Base-by-base conservation (phyloP, 2,797 vertebrate genomes). In the Eulemur coronatus region DNA sequence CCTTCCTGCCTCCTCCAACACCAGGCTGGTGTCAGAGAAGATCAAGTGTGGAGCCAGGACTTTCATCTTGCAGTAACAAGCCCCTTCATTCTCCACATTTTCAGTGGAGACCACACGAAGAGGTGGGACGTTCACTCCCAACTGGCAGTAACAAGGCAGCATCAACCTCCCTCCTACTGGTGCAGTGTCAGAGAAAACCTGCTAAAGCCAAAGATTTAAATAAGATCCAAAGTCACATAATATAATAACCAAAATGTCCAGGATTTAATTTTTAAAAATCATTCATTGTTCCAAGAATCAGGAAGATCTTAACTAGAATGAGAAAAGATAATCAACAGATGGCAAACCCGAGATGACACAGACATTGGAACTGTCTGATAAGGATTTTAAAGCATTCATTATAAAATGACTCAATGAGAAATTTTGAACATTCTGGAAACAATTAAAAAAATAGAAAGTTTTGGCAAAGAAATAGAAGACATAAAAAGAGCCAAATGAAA, bases 301-400 rank as follows among this genome's bases (percentile, higher is more conserved):
- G 80, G 89, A 65, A 67, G 79, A 75, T 85, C 80, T 89, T 75
- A 73, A 73, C 50, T 67, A 28, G 57, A 80, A 52, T 73, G 24
- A 73, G 89, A 85, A 89, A 92, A 95, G 73, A 81, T 18, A 63
- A 76, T 76, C 75, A 82, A 73, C 89, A 96, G 89, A 85, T 69
- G 59, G 50, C 61, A 91, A 72, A 33, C 7, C n/a, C 48, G 38
- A 52, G 38, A 69, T n/a, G n/a, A 55, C 65, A 41, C 24, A 46
- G 63, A 72, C 24, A 17, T 4, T 65, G 63, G 35, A 79, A 61
- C 50, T 61, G 12, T 67, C 88, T 33, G 1, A 84, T 28, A 18
- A 91, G 50, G 15, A 17, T 30, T 92, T 70, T 85, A 61, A 78
- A 84, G 30, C 50, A 28, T 1, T 3, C 57, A 20, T 84, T 67